A percentile compares a stretch with the other conserved stretches of the same genome.
phyloP scores from a whole-genome alignment of 2,113 vertebrate genomes.

The Hippocampus comes region DNA sequence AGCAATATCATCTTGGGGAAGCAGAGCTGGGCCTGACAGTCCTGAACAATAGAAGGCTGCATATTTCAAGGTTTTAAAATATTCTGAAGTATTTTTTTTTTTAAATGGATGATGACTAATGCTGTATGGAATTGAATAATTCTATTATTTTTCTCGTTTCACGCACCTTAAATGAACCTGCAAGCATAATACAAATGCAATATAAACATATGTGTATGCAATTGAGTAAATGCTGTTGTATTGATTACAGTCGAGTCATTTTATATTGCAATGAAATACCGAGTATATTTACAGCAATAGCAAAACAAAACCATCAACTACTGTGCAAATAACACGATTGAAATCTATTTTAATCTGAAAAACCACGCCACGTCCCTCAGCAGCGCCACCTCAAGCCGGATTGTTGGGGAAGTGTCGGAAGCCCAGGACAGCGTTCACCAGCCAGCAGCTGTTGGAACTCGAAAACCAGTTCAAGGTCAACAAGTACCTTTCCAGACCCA shows the following conservation, averaged over 20 bases:
- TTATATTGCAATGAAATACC: no score
- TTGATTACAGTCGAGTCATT: no score
- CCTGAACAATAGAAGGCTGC: slow-evolving; percentile 1
- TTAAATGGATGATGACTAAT: neutral
- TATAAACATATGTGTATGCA: no score
- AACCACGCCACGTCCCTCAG: neutral
- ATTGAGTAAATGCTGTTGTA: no score
- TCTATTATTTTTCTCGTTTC: no score
- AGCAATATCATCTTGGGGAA: slow-evolving; percentile 57
- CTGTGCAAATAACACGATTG: neutral
- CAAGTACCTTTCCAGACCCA: slow-evolving; percentile 81
- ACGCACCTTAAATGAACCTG: no score
- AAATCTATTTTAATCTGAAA: no score
- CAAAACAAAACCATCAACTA: neutral
- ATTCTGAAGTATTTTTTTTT: neutral
- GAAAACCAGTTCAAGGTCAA: slow-evolving; percentile 83
- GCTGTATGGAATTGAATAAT: no score
- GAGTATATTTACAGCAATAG: no score
- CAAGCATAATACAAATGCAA: no score
- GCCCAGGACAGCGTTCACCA: slow-evolving; percentile 81
- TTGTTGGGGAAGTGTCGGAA: slow-evolving; percentile 78
- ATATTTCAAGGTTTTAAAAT: neutral
- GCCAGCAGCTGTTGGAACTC: slow-evolving; percentile 79
- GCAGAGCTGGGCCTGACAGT: neutral
- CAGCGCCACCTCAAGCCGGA: slow-evolving; percentile 61